These are phyloP conservation scores for Cantharis rustica DNA, from an alignment of 2,888 invertebrate species.

Conservation along the genomic window DNA sequence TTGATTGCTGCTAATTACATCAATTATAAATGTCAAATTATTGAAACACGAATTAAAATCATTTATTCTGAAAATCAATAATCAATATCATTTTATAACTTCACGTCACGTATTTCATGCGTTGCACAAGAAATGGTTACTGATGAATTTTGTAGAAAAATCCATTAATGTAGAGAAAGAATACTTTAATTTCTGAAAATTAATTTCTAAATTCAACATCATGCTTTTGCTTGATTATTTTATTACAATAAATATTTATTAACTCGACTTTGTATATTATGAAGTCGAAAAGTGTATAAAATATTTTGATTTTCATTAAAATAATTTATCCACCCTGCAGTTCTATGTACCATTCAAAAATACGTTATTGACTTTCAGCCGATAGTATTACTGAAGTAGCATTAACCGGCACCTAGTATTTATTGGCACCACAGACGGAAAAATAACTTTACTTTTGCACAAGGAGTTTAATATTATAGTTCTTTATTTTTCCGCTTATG, in stretches of 20 bases:
- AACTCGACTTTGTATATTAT: too few species aligned
- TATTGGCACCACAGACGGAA: neutral
- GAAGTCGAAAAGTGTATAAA: too few species aligned
- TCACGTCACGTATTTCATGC: neutral
- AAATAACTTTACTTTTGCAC: neutral
- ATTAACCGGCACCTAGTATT: too few species aligned
- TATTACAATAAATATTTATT: neutral
- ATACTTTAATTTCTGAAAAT: neutral
- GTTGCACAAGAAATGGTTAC: neutral
- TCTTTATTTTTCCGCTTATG: neutral
- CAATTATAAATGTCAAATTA: slow-evolving; percentile 1
- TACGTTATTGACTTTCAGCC: too few species aligned
- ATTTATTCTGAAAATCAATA: neutral
- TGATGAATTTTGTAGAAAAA: neutral
- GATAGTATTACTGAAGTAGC: too few species aligned
- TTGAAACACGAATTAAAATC: neutral
- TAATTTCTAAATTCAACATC: neutral
- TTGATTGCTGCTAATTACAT: slow-evolving; percentile 1
- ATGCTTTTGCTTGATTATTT: neutral
- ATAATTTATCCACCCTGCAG: too few species aligned
- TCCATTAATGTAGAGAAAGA: neutral
- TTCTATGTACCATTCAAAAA: too few species aligned
- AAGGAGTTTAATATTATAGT: neutral
- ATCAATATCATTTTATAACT: neutral
- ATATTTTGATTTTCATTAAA: too few species aligned